Evolutionary conservation across 2,113 vertebrate species (phyloP).

Genomic region (Chlorocebus sabaeus): DNA sequence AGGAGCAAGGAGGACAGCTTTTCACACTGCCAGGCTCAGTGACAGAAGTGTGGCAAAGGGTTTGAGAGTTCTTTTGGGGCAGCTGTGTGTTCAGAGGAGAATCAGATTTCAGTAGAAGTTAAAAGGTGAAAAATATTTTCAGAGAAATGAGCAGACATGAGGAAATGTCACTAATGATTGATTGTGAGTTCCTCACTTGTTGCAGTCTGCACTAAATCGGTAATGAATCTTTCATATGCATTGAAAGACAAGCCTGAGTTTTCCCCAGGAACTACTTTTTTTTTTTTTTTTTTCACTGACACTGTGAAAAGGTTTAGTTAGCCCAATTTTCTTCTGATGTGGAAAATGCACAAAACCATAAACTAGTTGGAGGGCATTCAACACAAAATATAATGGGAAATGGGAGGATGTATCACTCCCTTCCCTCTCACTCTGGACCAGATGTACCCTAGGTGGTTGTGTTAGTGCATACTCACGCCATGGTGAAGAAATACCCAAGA

Average conservation of each 20-base stretch:
- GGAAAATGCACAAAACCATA: not conserved
- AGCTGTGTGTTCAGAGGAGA: not conserved
- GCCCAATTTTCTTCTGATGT: not conserved
- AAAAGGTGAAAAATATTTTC: constrained; percentile 4
- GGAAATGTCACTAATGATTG: not conserved
- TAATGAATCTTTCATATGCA: not conserved
- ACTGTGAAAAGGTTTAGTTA: not conserved
- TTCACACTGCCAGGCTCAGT: not conserved
- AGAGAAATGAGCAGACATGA: not conserved
- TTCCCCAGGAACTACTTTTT: not conserved
- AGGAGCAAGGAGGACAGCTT: not conserved
- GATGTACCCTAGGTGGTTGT: not conserved
- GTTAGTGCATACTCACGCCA: too few species aligned
- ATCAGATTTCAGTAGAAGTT: not conserved
- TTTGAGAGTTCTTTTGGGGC: not conserved
- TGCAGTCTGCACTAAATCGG: not conserved
- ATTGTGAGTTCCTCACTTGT: not conserved
- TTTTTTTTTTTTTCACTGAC: constrained; percentile 30
- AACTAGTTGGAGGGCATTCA: not conserved
- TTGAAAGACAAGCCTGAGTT: not conserved
- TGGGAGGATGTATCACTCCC: not conserved
- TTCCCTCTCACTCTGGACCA: not conserved
- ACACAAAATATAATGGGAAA: not conserved
- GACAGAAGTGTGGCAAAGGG: not conserved
- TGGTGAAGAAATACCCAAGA: too few species aligned